Percentiles rank a stretch among this genome's conserved stretches.
phyloP scores from a whole-genome alignment of 2,797 vertebrate genomes.

The Alcedo quadribrachys region DNA sequence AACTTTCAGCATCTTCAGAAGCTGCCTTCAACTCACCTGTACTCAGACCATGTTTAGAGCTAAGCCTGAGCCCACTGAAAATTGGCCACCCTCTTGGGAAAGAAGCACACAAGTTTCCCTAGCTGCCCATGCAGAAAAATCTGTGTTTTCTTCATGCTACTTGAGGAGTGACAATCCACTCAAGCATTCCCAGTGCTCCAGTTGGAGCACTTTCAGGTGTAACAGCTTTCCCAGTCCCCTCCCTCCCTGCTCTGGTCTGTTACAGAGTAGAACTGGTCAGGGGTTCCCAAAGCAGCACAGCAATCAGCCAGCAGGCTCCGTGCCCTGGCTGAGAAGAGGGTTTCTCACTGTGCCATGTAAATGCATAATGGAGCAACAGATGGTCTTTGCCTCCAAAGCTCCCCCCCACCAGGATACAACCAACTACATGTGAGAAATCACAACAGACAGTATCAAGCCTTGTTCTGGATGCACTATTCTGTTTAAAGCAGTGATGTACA shows the following conservation, averaged over 20 bases:
- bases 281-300: not conserved
- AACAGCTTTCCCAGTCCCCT: not conserved
- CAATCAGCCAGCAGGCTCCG: not conserved
- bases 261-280: not conserved
- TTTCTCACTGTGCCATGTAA: not conserved
- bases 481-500: not conserved
- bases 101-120: rapidly evolving
- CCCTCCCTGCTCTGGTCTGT: too few relatives aligned
- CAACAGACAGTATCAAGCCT: not conserved
- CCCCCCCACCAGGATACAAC: not conserved
- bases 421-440: not conserved
- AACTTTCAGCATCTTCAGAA: not conserved
- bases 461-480: not conserved
- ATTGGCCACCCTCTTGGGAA: rapidly evolving
- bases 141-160: not conserved
- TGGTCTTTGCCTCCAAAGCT: not conserved
- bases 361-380: not conserved
- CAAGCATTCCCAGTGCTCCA: too few relatives aligned
- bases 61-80: not conserved
- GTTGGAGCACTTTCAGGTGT: not conserved
- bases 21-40: not conserved
- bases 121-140: not conserved
- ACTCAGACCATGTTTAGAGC: not conserved
- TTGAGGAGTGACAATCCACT: not conserved
- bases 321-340: too few relatives aligned